Evolutionary conservation across 2,888 invertebrate species (phyloP), one percentile per base, ranked within the genome.

Genomic region (Hirtodrosophila trivittata): DNA sequence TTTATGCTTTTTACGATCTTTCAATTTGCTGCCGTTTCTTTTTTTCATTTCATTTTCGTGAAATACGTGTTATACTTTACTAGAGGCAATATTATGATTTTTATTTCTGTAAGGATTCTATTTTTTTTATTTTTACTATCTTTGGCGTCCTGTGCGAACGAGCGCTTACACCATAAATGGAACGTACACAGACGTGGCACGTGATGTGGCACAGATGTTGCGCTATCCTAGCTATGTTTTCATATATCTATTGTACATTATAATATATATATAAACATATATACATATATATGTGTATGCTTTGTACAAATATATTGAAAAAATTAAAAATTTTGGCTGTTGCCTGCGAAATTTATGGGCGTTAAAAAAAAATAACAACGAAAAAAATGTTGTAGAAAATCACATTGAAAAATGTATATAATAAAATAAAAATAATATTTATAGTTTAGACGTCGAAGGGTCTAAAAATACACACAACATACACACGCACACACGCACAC

Each of bases 401-500:
- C 85, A 77, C 78, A 60, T 71, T 75, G 62, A 84, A 77, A 81
- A 82, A 82, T 69, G 78, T 85, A 66, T 85, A 66, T 82, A 82
- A 82, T 82, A 85, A 86, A 82, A 82, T 82, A 85, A 82, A 82
- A 82, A 82, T 82, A 78, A 82, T 86, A 82, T 82, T 82, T 86
- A 85, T 82, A 82, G 86, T 83, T 62, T 80, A 78, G 86, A 82
- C 86, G 83, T 82, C 82, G 82, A 82, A 81, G 86, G 66, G 80
- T 69, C 82, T 82, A 82, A 82, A 82, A 82, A 82, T 86, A 78
- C 49, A 87, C 82, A 78, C 51, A 63, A 12, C 43, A 50, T 26
- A 47, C 55, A 25, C 26, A 54, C 47, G 5, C 51, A 52, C 47
- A 42, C n/a, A 47, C 32, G 38, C 21, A 32, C 33, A 43, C n/a